Percentiles rank a stretch among this genome's conserved stretches.
Evolutionary conservation across 2,797 vertebrate genomes (phyloP).

Genomic region (Argentina silus): DNA sequence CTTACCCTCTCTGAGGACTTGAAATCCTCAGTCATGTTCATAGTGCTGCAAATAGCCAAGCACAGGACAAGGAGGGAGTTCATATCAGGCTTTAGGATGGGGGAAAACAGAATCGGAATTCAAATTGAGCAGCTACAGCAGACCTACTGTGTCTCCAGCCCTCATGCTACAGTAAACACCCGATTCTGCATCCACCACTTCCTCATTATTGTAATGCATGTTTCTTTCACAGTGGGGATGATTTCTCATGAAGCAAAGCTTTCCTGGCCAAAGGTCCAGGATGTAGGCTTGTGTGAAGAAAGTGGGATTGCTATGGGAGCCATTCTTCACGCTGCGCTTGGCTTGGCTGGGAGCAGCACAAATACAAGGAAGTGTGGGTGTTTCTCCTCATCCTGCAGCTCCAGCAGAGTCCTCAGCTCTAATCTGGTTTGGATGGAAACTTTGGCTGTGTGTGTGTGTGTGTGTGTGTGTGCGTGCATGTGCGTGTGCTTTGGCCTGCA

Average conservation of each 20-base stretch:
- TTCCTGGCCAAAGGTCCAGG: neutral
- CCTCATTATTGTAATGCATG: neutral
- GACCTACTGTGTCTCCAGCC: neutral
- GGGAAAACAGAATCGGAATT: neutral
- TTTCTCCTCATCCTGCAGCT: slow-evolving; percentile 11
- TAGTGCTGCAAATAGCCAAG: neutral
- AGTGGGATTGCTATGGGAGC: neutral
- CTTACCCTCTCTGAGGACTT: neutral
- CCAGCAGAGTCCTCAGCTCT: slow-evolving; percentile 8
- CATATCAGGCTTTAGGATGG: neutral
- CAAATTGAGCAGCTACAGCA: neutral
- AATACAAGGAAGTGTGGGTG: slow-evolving; percentile 15
- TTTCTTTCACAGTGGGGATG: neutral
- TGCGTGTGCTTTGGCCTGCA: slow-evolving; percentile 24
- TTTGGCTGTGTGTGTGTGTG: slow-evolving; percentile 19
- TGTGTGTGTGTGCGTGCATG: slow-evolving; percentile 17
- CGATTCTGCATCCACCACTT: neutral
- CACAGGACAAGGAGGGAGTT: neutral
- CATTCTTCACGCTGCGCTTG: slow-evolving; percentile 12
- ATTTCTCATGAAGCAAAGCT: neutral
- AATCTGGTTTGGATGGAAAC: slow-evolving; percentile 35
- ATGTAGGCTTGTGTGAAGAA: neutral
- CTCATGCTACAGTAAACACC: neutral
- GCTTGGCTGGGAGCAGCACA: slow-evolving; percentile 8
- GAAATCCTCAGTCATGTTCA: neutral